These are phyloP conservation scores for Pogonophryne albipinna DNA, from an alignment of 2,797 vertebrate species.

Conservation along the genomic window DNA sequence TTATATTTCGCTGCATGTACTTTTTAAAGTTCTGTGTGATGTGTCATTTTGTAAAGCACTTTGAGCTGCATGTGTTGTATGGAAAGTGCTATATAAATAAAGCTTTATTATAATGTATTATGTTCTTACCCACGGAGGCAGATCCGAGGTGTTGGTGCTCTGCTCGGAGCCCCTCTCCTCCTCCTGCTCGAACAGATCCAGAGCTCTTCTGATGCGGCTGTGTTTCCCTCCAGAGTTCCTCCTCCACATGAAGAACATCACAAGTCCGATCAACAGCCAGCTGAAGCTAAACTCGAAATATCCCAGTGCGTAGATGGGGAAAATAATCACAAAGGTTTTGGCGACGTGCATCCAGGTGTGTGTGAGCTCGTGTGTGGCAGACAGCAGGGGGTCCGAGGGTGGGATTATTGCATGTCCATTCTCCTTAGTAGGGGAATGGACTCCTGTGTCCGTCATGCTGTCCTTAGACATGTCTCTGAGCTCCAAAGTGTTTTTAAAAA, in stretches of 20 bases:
- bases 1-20: no score
- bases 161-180: constrained; percentile 88
- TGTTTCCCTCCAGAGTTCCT: constrained; percentile 86
- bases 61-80: no score
- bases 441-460: constrained; percentile 76
- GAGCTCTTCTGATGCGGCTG: constrained; percentile 86
- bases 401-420: constrained; percentile 61
- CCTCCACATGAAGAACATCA: constrained; percentile 91
- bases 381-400: constrained; percentile 65
- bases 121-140: constrained; percentile 94
- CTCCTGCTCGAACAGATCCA: constrained; percentile 92
- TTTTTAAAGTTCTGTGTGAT: no score
- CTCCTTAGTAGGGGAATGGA: constrained; percentile 72
- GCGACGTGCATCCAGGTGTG: constrained; percentile 90
- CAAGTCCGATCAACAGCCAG: constrained; percentile 93
- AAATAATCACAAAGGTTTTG: constrained; percentile 92
- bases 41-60: no score
- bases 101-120: no score
- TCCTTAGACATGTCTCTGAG: constrained; percentile 72
- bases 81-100: no score
- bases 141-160: constrained; percentile 87
- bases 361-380: constrained; percentile 80
- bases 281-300: constrained; percentile 97
- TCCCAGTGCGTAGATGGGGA: constrained; percentile 95
- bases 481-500: constrained; percentile 40